A percentile compares a stretch with the other conserved stretches of the same genome.
These are phyloP conservation scores for Meandrusa payeni DNA, from an alignment of 2,888 invertebrate genomes.

Conservation along the genomic window DNA sequence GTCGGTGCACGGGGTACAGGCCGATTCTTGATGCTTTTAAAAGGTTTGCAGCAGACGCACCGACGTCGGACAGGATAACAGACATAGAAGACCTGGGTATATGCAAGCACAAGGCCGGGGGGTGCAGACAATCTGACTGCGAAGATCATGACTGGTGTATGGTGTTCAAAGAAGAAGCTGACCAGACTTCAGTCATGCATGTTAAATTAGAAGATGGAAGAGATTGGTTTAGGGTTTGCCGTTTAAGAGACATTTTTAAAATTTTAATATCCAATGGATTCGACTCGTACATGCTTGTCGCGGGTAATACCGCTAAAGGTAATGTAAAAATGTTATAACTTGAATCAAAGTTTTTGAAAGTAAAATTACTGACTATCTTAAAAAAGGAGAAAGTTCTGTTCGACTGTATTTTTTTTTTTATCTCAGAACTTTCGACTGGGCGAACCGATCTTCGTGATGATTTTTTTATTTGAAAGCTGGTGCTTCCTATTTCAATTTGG, in stretches of 20 bases:
- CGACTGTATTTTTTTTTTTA: no score
- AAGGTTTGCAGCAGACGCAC: constrained; percentile 83
- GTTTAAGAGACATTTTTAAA: constrained; percentile 70
- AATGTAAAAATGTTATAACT: constrained; percentile 20
- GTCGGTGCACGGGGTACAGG: constrained; percentile 89
- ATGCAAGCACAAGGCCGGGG: constrained; percentile 33
- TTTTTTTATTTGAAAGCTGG: no score
- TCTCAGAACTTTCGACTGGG: no score
- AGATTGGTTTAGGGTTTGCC: constrained; percentile 75
- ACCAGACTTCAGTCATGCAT: constrained; percentile 27
- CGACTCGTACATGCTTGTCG: constrained; percentile 82
- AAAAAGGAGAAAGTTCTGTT: no score
- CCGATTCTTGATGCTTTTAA: constrained; percentile 90
- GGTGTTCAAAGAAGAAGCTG: constrained; percentile 31
- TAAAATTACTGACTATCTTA: no score
- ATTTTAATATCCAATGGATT: constrained; percentile 57
- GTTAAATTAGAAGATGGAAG: constrained; percentile 56
- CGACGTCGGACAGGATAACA: constrained; percentile 55
- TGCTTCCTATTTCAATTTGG: no score
- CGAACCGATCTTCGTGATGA: no score
- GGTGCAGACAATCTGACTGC: constrained; percentile 28
- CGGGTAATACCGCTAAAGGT: constrained; percentile 91
- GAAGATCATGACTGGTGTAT: constrained; percentile 42
- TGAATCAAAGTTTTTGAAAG: no score
- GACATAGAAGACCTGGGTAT: constrained; percentile 51